These are phyloP conservation scores for Hormiphora californensis DNA, from an alignment of 37 sponge, comb jelly and placozoan species.

Conservation along the genomic window DNA sequence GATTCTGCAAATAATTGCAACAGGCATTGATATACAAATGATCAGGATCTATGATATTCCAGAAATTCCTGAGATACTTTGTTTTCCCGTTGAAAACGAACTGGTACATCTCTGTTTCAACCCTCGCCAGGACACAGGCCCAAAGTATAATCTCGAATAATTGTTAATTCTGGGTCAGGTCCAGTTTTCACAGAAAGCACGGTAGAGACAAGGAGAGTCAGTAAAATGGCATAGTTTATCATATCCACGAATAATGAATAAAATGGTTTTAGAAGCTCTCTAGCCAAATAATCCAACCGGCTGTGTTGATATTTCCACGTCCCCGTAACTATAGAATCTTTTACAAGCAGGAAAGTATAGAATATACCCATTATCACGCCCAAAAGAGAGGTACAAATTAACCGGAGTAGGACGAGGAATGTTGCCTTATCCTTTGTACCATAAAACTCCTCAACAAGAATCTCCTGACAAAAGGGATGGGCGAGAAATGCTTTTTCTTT, in stretches of 20 bases:
- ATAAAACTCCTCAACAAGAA: conserved; percentile 18
- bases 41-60: conserved; percentile 25
- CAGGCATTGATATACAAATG: no score
- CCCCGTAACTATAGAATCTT: background rate
- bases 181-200: background rate
- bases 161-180: background rate
- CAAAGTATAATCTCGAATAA: background rate
- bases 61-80: conserved; percentile 27
- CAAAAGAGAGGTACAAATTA: background rate
- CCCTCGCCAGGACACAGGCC: background rate
- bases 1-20: background rate
- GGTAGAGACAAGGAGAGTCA: background rate
- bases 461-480: conserved; percentile 51
- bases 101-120: background rate
- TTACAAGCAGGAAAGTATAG: background rate
- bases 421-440: background rate
- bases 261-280: background rate
- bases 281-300: background rate
- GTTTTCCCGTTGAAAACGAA: background rate
- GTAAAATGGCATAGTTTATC: conserved; percentile 7
- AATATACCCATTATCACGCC: background rate
- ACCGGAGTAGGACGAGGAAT: background rate
- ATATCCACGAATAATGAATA: background rate
- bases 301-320: background rate
- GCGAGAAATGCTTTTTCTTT: background rate